Percentiles rank a stretch among this genome's conserved stretches.
Evolutionary conservation across 2,888 invertebrate genomes (phyloP).

Genomic region (Melinaea menophilus): DNA sequence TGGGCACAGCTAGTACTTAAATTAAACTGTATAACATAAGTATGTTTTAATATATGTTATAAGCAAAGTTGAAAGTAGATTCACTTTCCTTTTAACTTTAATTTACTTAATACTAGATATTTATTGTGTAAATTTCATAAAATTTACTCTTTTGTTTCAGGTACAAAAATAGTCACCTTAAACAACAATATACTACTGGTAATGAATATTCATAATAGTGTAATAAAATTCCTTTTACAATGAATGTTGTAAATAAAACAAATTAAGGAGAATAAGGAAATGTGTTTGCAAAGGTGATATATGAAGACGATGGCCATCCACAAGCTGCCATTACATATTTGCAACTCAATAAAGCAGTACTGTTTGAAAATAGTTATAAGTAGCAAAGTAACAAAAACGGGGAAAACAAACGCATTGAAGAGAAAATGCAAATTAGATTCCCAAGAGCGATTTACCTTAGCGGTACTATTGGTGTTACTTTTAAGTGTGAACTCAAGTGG

Average conservation of each 20-base stretch:
- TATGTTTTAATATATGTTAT: too few relatives aligned
- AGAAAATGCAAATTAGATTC: slow-evolving; percentile 38
- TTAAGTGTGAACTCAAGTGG: slow-evolving; percentile 58
- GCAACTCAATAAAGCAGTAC: slow-evolving; percentile 73
- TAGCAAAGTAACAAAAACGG: slow-evolving; percentile 25
- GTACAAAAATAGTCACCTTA: slow-evolving; percentile 34
- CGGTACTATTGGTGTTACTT: slow-evolving; percentile 56
- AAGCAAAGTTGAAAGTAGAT: too few relatives aligned
- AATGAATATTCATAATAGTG: slow-evolving; percentile 28
- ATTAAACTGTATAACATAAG: too few relatives aligned
- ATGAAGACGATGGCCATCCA: slow-evolving; percentile 68
- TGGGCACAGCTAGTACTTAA: too few relatives aligned
- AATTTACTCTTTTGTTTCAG: slow-evolving; percentile 52
- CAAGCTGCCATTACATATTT: slow-evolving; percentile 69
- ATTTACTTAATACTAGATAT: slow-evolving; percentile 19
- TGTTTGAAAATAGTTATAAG: slow-evolving; percentile 37
- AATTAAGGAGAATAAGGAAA: slow-evolving; percentile 50
- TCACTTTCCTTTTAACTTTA: slow-evolving; percentile 12
- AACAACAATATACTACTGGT: slow-evolving; percentile 6
- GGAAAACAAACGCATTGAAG: slow-evolving; percentile 33
- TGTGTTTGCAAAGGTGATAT: slow-evolving; percentile 72
- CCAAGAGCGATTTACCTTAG: slow-evolving; percentile 49
- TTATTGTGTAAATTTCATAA: slow-evolving; percentile 20
- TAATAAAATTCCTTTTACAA: slow-evolving; percentile 37
- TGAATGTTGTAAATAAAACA: slow-evolving; percentile 31